Conservation (phyloP, 2,888 invertebrate genomes). For the Scrobipalpa costella region DNA sequence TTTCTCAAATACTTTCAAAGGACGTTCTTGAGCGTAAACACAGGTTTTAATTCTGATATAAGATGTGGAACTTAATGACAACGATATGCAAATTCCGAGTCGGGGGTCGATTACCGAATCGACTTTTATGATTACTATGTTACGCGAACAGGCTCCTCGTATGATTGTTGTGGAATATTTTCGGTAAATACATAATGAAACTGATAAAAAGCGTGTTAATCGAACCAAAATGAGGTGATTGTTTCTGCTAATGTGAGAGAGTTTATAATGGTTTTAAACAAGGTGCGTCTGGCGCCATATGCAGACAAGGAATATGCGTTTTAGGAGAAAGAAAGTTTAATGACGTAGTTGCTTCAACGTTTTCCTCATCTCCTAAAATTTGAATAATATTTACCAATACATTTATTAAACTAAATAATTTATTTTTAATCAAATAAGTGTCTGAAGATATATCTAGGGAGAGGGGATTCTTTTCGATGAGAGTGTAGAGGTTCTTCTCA, state of each 20-base stretch:
- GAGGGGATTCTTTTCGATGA: too few species aligned
- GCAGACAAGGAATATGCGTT: background rate
- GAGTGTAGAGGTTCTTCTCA: too few species aligned
- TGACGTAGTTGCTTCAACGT: background rate
- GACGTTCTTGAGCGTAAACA: constrained; percentile 40
- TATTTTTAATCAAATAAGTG: too few species aligned
- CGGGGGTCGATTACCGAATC: constrained; percentile 52
- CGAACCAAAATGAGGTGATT: constrained; percentile 4
- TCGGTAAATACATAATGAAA: constrained; percentile 6
- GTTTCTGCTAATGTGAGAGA: background rate
- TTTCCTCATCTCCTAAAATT: background rate
- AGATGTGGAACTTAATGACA: constrained; percentile 37
- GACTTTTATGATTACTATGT: constrained; percentile 60
- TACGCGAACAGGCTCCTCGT: constrained; percentile 42
- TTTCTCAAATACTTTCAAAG: constrained; percentile 42
- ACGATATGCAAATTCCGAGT: constrained; percentile 54
- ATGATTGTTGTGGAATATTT: constrained; percentile 9
- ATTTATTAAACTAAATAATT: background rate
- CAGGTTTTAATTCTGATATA: constrained; percentile 23
- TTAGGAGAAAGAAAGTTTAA: background rate
- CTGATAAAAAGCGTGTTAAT: constrained; percentile 19
- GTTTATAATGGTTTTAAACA: background rate
- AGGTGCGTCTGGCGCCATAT: background rate
- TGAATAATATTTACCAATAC: too few species aligned
- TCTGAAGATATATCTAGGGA: too few species aligned